phyloP scores from a whole-genome alignment of 1,140 invertebrate genomes.

The Antheraea pernyi region DNA sequence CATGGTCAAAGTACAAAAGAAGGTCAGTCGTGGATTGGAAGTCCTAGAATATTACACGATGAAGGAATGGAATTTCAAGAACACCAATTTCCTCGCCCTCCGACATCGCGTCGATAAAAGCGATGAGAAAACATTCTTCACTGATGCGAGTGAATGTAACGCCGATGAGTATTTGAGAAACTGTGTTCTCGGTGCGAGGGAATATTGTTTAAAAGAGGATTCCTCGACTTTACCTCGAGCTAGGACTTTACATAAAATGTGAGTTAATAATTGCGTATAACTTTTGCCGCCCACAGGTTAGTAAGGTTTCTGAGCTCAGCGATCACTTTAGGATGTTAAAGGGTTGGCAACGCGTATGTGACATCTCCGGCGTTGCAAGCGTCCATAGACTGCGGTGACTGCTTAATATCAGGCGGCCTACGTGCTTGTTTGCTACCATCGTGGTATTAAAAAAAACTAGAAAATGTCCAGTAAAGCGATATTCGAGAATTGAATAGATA shows the following conservation, averaged over 20 bases:
- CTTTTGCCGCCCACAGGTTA: too few species aligned
- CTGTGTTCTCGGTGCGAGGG: slow-evolving; percentile 87
- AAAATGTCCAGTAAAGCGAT: too few species aligned
- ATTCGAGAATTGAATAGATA: too few species aligned
- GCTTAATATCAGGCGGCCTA: too few species aligned
- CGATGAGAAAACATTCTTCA: slow-evolving; percentile 82
- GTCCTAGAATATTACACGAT: slow-evolving; percentile 93
- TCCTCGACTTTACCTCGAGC: slow-evolving; percentile 85
- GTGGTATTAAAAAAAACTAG: too few species aligned
- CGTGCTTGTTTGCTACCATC: too few species aligned
- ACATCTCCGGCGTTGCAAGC: too few species aligned
- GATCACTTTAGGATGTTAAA: too few species aligned
- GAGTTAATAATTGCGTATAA: slow-evolving; percentile 18
- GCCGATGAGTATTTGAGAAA: slow-evolving; percentile 85
- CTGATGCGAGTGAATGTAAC: slow-evolving; percentile 68
- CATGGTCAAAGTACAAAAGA: slow-evolving; percentile 83
- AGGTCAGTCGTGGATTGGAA: slow-evolving; percentile 82
- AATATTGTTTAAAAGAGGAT: slow-evolving; percentile 88
- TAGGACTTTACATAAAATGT: slow-evolving; percentile 78
- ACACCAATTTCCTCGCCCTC: slow-evolving; percentile 83
- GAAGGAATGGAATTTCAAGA: slow-evolving; percentile 90
- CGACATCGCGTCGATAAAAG: slow-evolving; percentile 80
- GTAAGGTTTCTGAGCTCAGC: too few species aligned
- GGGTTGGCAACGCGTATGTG: too few species aligned
- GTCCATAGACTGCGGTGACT: too few species aligned